Conservation (phyloP, 2,113 vertebrate genomes). For the Raja brachyura region DNA sequence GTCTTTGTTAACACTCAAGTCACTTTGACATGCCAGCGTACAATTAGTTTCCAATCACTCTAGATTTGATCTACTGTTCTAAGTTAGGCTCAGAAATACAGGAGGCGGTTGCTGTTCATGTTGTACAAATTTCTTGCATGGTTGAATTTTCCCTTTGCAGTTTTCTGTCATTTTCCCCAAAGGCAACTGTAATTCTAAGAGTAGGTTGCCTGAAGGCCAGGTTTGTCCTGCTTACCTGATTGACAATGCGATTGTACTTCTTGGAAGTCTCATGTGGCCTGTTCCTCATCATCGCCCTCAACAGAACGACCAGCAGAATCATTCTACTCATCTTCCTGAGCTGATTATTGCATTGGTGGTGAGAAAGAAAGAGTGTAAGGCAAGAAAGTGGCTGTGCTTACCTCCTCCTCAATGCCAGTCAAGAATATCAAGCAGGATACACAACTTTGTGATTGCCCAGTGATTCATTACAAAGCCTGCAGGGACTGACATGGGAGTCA, state of each 20-base stretch:
- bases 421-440: background rate
- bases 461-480: background rate
- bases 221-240: background rate
- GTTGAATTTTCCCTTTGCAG: too few relatives aligned
- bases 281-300: background rate
- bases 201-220: background rate
- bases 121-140: background rate
- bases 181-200: background rate
- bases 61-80: too few relatives aligned
- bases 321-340: background rate
- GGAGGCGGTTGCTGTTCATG: background rate
- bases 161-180: background rate
- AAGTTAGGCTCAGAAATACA: background rate
- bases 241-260: background rate
- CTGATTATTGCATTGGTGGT: background rate
- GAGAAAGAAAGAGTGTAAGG: background rate
- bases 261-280: background rate
- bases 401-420: background rate
- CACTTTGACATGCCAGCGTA: too few relatives aligned
- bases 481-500: background rate
- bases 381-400: background rate
- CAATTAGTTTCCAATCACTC: too few relatives aligned
- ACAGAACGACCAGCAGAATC: background rate
- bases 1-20: too few relatives aligned
- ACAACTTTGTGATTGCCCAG: background rate